Conservation (phyloP, 2,113 vertebrate genomes). For the Xenus cinereus region DNA sequence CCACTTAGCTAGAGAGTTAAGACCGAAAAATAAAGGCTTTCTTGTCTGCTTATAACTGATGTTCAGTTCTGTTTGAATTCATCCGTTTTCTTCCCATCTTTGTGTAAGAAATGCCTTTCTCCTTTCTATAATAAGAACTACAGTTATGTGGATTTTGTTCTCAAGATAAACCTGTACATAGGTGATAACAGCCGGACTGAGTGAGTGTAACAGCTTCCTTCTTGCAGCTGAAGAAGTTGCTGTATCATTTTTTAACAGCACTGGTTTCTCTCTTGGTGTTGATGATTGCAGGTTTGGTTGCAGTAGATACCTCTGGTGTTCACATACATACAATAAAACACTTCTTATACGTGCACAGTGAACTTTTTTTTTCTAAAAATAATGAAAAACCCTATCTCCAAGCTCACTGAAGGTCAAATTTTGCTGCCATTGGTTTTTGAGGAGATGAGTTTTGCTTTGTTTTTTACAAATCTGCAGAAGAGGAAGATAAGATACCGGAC, state of each 20-base stretch:
- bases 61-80: background rate
- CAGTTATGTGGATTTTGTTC: background rate
- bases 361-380: background rate
- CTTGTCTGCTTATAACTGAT: background rate
- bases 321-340: background rate
- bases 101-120: background rate
- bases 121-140: background rate
- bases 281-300: background rate
- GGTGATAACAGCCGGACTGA: background rate
- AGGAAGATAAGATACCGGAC: background rate
- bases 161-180: background rate
- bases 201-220: background rate
- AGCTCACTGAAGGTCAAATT: background rate
- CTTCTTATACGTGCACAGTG: background rate
- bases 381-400: background rate
- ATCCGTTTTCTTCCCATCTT: background rate
- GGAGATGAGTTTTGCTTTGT: background rate
- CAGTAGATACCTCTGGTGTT: background rate
- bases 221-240: background rate
- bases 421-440: background rate
- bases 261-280: background rate
- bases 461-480: background rate
- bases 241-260: background rate
- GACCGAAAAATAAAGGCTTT: background rate
- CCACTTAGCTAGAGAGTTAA: background rate